A percentile compares a stretch with the other conserved stretches of the same genome.
Evolutionary conservation across 2,888 invertebrate genomes (phyloP).

Genomic region (Trichopria drosophilae): DNA sequence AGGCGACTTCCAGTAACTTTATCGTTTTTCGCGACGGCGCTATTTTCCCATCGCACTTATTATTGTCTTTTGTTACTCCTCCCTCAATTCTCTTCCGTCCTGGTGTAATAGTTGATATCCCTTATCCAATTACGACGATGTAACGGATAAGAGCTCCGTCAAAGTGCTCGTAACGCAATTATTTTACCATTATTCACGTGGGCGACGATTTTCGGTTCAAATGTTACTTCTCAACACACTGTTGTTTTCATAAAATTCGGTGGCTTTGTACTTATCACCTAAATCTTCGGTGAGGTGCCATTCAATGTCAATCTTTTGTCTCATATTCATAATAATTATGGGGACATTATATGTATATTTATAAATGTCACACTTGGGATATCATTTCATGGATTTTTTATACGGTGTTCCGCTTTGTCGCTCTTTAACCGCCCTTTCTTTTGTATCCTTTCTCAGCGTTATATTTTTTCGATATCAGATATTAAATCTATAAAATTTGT

Average conservation of each 20-base stretch:
- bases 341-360: no score
- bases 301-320: no score
- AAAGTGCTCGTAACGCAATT: slow-evolving; percentile 45
- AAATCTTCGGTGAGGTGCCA: no score
- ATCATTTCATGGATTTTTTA: no score
- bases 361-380: no score
- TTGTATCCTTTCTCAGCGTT: no score
- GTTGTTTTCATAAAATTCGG: slow-evolving; percentile 27
- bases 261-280: no score
- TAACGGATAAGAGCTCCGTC: slow-evolving; percentile 40
- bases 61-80: slow-evolving; percentile 9
- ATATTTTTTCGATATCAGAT: no score
- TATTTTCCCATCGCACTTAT: slow-evolving; percentile 16
- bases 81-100: neutral
- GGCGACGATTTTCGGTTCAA: slow-evolving; percentile 41
- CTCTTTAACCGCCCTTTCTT: no score
- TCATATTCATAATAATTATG: no score
- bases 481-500: no score
- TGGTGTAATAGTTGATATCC: slow-evolving; percentile 21
- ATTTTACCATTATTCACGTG: slow-evolving; percentile 51
- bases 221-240: slow-evolving; percentile 29
- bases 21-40: slow-evolving; percentile 5
- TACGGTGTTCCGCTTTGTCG: no score
- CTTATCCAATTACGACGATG: slow-evolving; percentile 47
- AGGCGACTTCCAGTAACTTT: slow-evolving; percentile 8